These are phyloP conservation scores for Phytoseiulus persimilis DNA, from an alignment of 2,888 invertebrate species.

Conservation along the genomic window DNA sequence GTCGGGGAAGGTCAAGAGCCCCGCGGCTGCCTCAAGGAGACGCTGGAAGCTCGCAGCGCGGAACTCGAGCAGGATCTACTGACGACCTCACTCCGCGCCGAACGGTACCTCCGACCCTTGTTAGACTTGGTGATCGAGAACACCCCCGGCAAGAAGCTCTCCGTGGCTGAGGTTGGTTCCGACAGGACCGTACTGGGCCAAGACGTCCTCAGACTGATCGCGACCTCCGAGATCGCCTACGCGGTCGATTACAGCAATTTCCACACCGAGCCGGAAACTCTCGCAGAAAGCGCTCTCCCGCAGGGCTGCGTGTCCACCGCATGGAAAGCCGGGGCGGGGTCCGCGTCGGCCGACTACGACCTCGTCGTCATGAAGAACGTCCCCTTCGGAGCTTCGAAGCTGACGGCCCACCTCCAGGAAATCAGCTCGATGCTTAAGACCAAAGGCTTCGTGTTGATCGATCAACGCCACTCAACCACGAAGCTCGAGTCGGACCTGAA, in stretches of 20 bases:
- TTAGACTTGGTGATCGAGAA: slow-evolving; percentile 73
- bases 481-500: slow-evolving; percentile 45
- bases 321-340: slow-evolving; percentile 57
- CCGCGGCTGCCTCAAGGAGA: slow-evolving; percentile 42
- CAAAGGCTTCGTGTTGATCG: slow-evolving; percentile 61
- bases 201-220: slow-evolving; percentile 42
- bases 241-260: slow-evolving; percentile 58
- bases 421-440: slow-evolving; percentile 57
- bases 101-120: slow-evolving; percentile 48
- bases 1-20: slow-evolving; percentile 41
- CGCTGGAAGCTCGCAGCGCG: slow-evolving; percentile 42
- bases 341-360: slow-evolving; percentile 47
- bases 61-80: slow-evolving; percentile 46
- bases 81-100: slow-evolving; percentile 44
- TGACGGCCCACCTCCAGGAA: slow-evolving; percentile 44
- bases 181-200: slow-evolving; percentile 40
- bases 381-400: slow-evolving; percentile 39
- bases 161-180: slow-evolving; percentile 60
- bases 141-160: slow-evolving; percentile 61
- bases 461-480: slow-evolving; percentile 45
- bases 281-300: slow-evolving; percentile 47
- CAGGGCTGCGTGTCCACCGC: slow-evolving; percentile 59
- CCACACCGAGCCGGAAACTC: slow-evolving; percentile 54
- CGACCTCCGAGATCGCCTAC: slow-evolving; percentile 44
- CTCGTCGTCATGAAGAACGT: slow-evolving; percentile 47